Percentiles rank a stretch among this genome's conserved stretches.
These are phyloP conservation scores for Alexandromys fortis DNA, from an alignment of 2,113 vertebrate genomes.

Conservation along the genomic window DNA sequence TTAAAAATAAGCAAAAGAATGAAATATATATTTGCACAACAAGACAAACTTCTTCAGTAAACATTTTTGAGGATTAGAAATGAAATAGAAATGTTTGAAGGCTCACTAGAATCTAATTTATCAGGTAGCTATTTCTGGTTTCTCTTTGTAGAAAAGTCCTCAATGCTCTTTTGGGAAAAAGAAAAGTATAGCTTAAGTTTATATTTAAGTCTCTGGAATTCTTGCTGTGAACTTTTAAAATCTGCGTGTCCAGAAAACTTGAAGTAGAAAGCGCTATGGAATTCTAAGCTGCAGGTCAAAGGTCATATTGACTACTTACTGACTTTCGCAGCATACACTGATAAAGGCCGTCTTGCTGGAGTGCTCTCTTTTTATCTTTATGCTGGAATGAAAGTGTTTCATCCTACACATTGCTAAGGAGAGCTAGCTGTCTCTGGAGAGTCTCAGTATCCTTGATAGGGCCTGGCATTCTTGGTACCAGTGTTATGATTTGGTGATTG, in stretches of 20 bases:
- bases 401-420: background rate
- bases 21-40: background rate
- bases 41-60: background rate
- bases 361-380: background rate
- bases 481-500: background rate
- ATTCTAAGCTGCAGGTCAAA: background rate
- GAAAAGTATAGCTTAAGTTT: background rate
- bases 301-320: background rate
- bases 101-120: background rate
- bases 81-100: constrained; percentile 13
- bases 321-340: background rate
- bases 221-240: background rate
- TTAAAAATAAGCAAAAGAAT: background rate
- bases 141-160: background rate
- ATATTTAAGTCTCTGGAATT: background rate
- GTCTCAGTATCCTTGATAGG: background rate
- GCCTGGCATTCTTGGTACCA: background rate
- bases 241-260: constrained; percentile 14
- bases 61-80: background rate
- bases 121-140: background rate
- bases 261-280: background rate
- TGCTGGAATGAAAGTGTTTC: background rate
- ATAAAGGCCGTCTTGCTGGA: background rate
- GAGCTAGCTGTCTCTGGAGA: background rate
- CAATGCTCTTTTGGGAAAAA: background rate